Evolutionary conservation across 2,888 invertebrate genomes (phyloP), one percentile per base, ranked within the genome.

Genomic region (Dermolepida albohirtum): DNA sequence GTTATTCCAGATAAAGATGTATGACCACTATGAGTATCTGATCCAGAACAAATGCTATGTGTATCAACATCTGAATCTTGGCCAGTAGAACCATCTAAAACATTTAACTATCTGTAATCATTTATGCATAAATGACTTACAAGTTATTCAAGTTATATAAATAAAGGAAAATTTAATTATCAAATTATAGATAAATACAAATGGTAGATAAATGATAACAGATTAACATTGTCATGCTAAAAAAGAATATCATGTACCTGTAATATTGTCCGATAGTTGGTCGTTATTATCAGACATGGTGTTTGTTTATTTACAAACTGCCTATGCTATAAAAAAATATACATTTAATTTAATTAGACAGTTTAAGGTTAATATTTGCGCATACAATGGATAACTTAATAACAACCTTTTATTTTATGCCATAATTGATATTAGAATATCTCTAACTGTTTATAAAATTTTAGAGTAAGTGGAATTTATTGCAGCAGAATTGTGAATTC

Each of bases 1-100:
- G 82, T 82, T 64, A 78, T 73, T 59, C 79, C 80, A 12, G 82
- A 82, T 5, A 81, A 75, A 51, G 83, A 82, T 54, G 82, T 83
- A 68, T 82, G 81, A 62, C 82, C 82, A 72, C 82, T 83, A 68
- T 82, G 82, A 7, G 81, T 82, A 71, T 83, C 83, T 22, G 77
- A 77, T 40, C 74, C 75, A 14, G 83, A 83, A 70, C 83, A 81
- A 14, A 81, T 78, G 73, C 83, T 83, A 64, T 82, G 81, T 11
- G 82, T 81, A 69, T 83, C 82, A 34, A 79, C 77, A 73, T 83
- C 83, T 8, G 83, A 83, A 75, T 83, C 83, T 47, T 75, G 76
- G 8, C 76, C 75, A 57, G 55, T 64, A 1, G 66, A 69, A 16
- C 43, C 63, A 49, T 50, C 63, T 41, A 62, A 62, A 62, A 63